phyloP scores from a whole-genome alignment of 2,888 invertebrate genomes.

The Dione juno region DNA sequence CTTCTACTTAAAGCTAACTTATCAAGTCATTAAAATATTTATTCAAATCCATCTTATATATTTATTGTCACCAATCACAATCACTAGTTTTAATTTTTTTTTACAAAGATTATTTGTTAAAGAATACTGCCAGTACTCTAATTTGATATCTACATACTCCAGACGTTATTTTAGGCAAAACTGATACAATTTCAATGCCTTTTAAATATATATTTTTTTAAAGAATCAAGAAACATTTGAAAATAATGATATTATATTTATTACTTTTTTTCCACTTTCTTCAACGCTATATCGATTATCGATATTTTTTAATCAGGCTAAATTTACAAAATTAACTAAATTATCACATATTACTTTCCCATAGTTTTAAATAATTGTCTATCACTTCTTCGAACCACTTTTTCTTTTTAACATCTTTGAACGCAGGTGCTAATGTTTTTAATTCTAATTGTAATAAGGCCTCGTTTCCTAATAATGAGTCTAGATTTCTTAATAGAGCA shows the following conservation, averaged over 20 bases:
- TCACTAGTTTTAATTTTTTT: neutral
- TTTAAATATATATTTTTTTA: neutral
- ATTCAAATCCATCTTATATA: neutral
- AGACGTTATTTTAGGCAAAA: neutral
- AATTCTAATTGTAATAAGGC: slow-evolving; percentile 92
- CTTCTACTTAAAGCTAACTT: neutral
- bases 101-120: neutral
- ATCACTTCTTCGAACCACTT: slow-evolving; percentile 94
- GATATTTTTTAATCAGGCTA: neutral
- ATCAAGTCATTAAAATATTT: neutral
- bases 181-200: neutral
- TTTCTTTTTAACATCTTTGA: slow-evolving; percentile 88
- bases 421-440: slow-evolving; percentile 90
- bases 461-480: slow-evolving; percentile 90
- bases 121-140: neutral
- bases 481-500: slow-evolving; percentile 86
- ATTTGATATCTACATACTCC: neutral
- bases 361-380: slow-evolving; percentile 94
- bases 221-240: neutral
- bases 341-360: slow-evolving; percentile 93
- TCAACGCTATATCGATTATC: neutral
- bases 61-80: slow-evolving; percentile 23
- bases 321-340: slow-evolving; percentile 31
- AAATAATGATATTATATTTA: neutral
- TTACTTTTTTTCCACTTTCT: neutral